Percentiles rank a stretch among this genome's conserved stretches.
These are phyloP conservation scores for Mesorhabditis belari DNA, from an alignment of 2,888 invertebrate genomes.

Conservation along the genomic window DNA sequence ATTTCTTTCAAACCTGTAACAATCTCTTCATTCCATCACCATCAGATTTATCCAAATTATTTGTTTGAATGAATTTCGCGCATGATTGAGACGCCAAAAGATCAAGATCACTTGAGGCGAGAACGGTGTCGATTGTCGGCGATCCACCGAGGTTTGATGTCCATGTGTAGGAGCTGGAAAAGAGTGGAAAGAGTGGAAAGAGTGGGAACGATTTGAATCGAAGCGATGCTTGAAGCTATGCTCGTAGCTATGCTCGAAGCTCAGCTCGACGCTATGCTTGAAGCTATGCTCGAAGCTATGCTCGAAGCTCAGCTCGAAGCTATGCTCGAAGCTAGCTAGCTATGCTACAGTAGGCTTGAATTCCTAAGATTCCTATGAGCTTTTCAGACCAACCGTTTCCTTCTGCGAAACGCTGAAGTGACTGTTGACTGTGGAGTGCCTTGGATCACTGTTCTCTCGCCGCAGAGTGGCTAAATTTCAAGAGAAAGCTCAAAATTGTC, in stretches of 20 bases:
- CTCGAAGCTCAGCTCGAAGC: no score
- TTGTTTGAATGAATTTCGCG: neutral
- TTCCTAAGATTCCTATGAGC: neutral
- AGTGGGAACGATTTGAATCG: no score
- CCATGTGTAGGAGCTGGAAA: neutral
- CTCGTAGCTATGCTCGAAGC: no score
- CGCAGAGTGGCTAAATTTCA: neutral
- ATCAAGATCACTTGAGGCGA: neutral
- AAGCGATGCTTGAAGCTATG: no score
- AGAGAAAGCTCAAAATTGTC: neutral
- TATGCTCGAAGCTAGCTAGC: no score
- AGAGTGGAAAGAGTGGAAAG: neutral
- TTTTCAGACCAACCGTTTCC: neutral
- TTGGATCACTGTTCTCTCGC: neutral
- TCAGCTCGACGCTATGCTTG: no score
- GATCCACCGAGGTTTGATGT: neutral
- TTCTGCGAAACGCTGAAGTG: neutral
- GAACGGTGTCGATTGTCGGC: neutral
- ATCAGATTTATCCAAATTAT: neutral
- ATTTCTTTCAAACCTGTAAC: neutral
- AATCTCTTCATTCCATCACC: neutral
- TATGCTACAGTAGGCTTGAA: no score
- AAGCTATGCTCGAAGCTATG: no score
- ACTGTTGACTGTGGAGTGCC: neutral
- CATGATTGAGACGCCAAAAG: neutral